Evolutionary conservation across 2,113 vertebrate genomes (phyloP).

Genomic region (Tupaia chinensis): DNA sequence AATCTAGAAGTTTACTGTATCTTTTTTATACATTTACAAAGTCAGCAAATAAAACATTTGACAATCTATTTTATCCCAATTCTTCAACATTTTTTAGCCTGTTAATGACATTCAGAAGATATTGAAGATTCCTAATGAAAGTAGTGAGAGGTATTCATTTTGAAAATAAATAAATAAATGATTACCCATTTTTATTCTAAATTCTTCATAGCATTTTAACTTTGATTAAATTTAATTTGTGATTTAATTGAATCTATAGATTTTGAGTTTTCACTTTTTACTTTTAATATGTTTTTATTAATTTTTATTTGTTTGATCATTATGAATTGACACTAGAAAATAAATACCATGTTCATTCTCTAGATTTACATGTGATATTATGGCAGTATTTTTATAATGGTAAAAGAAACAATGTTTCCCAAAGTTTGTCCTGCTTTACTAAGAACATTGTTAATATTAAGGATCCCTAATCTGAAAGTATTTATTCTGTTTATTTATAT

Average conservation of each 20-base stretch:
- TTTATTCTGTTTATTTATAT: not conserved
- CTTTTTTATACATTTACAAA: not conserved
- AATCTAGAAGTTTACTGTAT: not conserved
- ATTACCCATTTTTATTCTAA: not conserved
- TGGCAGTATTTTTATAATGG: not conserved
- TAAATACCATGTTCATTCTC: not conserved
- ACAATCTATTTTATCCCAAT: not conserved
- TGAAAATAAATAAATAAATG: not conserved
- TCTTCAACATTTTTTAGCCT: not conserved
- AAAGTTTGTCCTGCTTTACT: not conserved
- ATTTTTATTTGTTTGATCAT: not conserved
- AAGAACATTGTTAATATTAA: not conserved
- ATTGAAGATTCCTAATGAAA: not conserved
- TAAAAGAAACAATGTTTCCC: not conserved
- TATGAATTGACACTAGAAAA: not conserved
- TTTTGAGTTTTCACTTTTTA: not conserved
- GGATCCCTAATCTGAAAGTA: not conserved
- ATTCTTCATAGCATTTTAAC: not conserved
- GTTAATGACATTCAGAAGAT: not conserved
- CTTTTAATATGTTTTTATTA: not conserved
- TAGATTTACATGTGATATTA: not conserved
- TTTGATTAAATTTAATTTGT: not conserved
- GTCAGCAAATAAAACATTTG: not conserved
- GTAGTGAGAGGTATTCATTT: not conserved
- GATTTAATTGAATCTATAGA: not conserved